phyloP scores from a whole-genome alignment of 2,797 vertebrate species.

The Cyprinella venusta region DNA sequence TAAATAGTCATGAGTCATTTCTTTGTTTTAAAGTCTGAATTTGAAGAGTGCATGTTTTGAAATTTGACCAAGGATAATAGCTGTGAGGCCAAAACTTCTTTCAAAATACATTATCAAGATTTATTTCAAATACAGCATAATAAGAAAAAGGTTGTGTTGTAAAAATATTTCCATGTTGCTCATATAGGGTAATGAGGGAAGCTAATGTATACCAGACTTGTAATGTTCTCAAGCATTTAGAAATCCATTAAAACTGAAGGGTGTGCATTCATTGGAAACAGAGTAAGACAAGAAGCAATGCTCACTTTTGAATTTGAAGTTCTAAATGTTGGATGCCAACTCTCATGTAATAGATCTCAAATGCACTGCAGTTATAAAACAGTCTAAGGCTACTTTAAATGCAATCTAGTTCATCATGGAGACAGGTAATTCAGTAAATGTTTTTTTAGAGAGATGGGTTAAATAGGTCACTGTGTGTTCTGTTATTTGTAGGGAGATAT shows the following conservation, averaged over 20 bases:
- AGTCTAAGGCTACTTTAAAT: constrained; percentile 67
- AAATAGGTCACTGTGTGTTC: constrained; percentile 63
- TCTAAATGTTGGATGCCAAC: constrained; percentile 68
- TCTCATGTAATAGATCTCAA: constrained; percentile 71
- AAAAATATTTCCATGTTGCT: too few species aligned
- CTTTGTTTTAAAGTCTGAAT: too few species aligned
- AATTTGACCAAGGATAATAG: too few species aligned
- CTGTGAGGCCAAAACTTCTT: too few species aligned
- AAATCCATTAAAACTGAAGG: constrained; percentile 60
- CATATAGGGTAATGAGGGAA: constrained; percentile 51
- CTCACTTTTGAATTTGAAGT: constrained; percentile 57
- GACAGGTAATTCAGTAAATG: not conserved
- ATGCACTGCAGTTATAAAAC: constrained; percentile 65
- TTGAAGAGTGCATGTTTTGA: too few species aligned
- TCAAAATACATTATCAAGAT: too few species aligned
- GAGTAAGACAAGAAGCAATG: constrained; percentile 65
- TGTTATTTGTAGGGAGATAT: constrained; percentile 86
- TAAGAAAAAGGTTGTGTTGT: too few species aligned
- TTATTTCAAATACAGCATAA: too few species aligned
- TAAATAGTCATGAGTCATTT: too few species aligned
- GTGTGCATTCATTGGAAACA: constrained; percentile 69
- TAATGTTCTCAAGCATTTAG: too few species aligned
- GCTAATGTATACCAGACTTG: constrained; percentile 57
- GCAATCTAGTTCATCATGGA: not conserved
- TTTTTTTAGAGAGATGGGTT: constrained; percentile 33